phyloP scores from a whole-genome alignment of 2,797 vertebrate genomes.

The Odontamblyopus lacepedii region DNA sequence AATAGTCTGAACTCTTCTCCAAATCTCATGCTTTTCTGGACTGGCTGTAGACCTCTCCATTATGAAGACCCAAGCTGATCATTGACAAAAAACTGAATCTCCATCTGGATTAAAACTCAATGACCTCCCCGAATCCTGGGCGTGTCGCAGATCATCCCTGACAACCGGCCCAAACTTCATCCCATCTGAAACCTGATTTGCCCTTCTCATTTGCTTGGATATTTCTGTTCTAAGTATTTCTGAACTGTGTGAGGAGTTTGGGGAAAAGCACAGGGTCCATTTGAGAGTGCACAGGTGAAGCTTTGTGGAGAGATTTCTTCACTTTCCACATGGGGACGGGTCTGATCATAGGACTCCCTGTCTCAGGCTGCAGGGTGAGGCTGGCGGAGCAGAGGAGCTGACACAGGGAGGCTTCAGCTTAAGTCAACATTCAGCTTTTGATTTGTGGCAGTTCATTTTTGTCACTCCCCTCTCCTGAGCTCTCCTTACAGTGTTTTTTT shows the following conservation, averaged over 20 bases:
- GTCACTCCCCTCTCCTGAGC: no score
- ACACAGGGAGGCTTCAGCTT: not conserved
- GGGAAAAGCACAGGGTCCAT: conserved; percentile 1
- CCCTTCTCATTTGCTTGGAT: not conserved
- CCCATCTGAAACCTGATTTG: not conserved
- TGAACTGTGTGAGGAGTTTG: not conserved
- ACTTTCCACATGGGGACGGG: not conserved
- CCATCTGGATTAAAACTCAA: no score
- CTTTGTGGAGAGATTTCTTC: not conserved
- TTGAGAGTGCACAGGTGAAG: not conserved
- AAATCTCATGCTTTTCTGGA: no score
- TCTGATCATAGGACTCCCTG: not conserved
- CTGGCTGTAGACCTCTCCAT: not conserved
- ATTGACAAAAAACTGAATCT: not conserved
- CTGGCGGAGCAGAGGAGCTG: not conserved
- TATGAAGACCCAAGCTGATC: not conserved
- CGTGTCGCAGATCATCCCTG: no score
- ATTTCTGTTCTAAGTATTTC: not conserved
- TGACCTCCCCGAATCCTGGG: no score
- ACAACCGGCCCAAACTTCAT: not conserved
- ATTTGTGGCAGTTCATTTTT: not conserved
- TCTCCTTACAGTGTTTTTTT: no score
- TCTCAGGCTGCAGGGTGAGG: not conserved
- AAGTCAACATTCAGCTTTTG: not conserved
- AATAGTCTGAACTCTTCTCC: no score